Conservation (phyloP, 92 coral and sea anemone species). For the Palythoa grandiflora region DNA sequence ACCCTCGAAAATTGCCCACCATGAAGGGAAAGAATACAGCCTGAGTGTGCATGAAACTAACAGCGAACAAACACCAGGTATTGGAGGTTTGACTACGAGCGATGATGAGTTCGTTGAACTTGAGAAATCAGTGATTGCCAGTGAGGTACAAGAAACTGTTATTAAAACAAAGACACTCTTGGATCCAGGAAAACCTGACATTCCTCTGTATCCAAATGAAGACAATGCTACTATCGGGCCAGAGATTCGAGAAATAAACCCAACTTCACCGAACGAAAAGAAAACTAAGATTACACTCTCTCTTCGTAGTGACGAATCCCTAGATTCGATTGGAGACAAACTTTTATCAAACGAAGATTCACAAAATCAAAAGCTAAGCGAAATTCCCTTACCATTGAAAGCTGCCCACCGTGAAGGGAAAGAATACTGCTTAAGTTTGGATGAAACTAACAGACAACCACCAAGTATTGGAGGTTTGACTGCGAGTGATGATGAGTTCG, state of each 20-base stretch:
- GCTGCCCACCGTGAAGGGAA: neutral
- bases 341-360: neutral
- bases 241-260: no score
- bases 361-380: neutral
- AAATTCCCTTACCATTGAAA: constrained; percentile 6
- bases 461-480: neutral
- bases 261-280: no score
- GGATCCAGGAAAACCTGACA: neutral
- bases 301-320: no score
- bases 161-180: neutral
- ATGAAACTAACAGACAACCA: neutral
- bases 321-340: neutral
- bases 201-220: neutral
- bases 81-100: neutral
- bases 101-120: neutral
- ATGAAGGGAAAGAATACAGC: neutral
- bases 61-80: neutral
- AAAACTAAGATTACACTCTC: no score
- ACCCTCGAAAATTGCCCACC: constrained; percentile 1
- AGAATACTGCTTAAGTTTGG: neutral
- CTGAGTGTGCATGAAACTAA: neutral
- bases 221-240: neutral
- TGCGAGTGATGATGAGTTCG: neutral
- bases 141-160: neutral
- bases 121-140: neutral